These are phyloP conservation scores for Tethea ocularis DNA, from an alignment of 2,888 invertebrate genomes.

Conservation along the genomic window DNA sequence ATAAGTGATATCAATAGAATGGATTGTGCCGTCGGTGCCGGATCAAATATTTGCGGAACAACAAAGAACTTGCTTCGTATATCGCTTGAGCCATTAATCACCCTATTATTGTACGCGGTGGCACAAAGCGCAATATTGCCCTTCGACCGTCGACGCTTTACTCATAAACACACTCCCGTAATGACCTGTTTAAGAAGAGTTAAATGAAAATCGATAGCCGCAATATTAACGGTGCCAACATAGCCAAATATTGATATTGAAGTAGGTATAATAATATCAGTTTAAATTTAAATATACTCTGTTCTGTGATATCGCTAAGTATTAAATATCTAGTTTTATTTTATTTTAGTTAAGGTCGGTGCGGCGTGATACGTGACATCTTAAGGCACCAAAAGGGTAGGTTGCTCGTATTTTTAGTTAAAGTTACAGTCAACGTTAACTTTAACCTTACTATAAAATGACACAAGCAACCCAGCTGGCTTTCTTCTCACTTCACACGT, in stretches of 20 bases:
- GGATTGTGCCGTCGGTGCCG: slow-evolving; percentile 64
- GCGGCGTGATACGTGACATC: too few relatives aligned
- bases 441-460: too few relatives aligned
- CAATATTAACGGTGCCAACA: slow-evolving; percentile 13
- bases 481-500: too few relatives aligned
- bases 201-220: slow-evolving; percentile 76
- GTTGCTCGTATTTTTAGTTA: too few relatives aligned
- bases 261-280: neutral
- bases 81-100: slow-evolving; percentile 79
- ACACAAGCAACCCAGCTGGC: too few relatives aligned
- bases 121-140: slow-evolving; percentile 78
- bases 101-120: slow-evolving; percentile 71
- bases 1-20: slow-evolving; percentile 63
- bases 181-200: slow-evolving; percentile 75
- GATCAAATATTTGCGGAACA: slow-evolving; percentile 78
- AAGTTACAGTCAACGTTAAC: too few relatives aligned
- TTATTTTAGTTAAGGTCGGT: too few relatives aligned
- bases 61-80: slow-evolving; percentile 75
- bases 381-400: too few relatives aligned
- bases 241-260: neutral
- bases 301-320: too few relatives aligned
- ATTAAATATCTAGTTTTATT: too few relatives aligned
- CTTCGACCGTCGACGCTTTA: slow-evolving; percentile 62
- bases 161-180: slow-evolving; percentile 73
- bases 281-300: too few relatives aligned